These are phyloP conservation scores for Pharmacophagus antenor DNA, from an alignment of 2,888 invertebrate genomes.

Conservation along the genomic window DNA sequence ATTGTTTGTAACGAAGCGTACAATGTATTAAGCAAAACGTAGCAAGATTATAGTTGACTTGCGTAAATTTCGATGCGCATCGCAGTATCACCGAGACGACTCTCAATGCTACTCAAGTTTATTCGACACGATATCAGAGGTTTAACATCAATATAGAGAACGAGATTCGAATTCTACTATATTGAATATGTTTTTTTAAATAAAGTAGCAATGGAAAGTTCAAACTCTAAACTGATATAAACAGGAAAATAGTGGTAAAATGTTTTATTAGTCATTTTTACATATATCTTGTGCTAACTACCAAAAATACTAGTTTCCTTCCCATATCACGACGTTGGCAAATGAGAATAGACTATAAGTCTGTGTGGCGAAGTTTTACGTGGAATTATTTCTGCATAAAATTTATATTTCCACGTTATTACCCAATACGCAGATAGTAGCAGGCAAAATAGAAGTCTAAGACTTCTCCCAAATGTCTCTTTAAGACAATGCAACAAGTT, in stretches of 20 bases:
- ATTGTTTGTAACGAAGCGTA: neutral
- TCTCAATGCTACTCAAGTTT: slow-evolving; percentile 37
- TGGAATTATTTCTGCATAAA: too few species aligned
- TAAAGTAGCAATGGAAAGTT: neutral
- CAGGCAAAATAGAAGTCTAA: too few species aligned
- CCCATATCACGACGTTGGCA: too few species aligned
- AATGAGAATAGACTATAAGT: too few species aligned
- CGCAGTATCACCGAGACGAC: slow-evolving; percentile 42
- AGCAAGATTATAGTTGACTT: slow-evolving; percentile 17
- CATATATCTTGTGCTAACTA: too few species aligned
- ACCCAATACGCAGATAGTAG: too few species aligned
- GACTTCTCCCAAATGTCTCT: too few species aligned
- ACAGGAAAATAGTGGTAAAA: neutral
- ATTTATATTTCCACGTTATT: too few species aligned
- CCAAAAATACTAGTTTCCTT: too few species aligned
- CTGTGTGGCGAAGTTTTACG: too few species aligned
- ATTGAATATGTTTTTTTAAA: slow-evolving; percentile 28
- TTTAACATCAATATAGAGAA: slow-evolving; percentile 39
- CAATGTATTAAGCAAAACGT: slow-evolving; percentile 12
- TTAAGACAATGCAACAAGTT: too few species aligned
- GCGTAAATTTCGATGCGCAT: slow-evolving; percentile 24
- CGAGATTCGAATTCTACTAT: slow-evolving; percentile 40
- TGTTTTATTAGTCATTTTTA: neutral
- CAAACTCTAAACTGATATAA: too few species aligned
- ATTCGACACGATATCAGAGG: slow-evolving; percentile 34